Evolutionary conservation across 2,797 vertebrate genomes (phyloP).

Genomic region (Thunnus albacares): DNA sequence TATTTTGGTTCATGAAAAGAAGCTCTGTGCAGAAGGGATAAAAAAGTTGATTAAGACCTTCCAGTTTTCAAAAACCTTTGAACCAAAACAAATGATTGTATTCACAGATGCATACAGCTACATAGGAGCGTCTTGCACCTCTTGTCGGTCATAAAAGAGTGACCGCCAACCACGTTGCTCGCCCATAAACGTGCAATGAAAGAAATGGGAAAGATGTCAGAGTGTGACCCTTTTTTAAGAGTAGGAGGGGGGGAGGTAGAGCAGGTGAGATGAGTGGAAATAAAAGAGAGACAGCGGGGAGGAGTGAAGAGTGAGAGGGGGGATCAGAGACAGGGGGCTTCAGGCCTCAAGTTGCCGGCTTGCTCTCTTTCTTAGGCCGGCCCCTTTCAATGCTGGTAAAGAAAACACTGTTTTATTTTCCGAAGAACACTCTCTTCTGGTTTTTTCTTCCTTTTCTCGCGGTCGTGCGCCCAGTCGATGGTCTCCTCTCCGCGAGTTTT

Average conservation of each 20-base stretch:
- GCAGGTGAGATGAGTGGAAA: constrained; percentile 65
- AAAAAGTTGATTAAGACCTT: constrained; percentile 9
- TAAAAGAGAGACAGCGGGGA: constrained; percentile 65
- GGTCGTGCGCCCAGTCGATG: constrained; percentile 32
- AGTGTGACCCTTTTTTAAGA: constrained; percentile 49
- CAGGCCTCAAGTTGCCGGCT: constrained; percentile 49
- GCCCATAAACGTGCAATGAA: constrained; percentile 16
- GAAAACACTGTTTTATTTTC: constrained; percentile 70
- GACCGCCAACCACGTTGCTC: constrained; percentile 38
- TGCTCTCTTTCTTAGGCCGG: constrained; percentile 50
- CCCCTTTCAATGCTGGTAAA: constrained; percentile 55
- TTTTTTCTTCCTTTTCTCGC: constrained; percentile 37
- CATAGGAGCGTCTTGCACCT: background rate
- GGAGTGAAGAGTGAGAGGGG: constrained; percentile 73
- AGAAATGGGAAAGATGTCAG: constrained; percentile 24
- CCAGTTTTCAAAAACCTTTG: background rate
- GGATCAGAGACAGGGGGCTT: constrained; percentile 52
- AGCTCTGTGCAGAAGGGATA: background rate
- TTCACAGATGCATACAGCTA: background rate
- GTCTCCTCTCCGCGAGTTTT: constrained; percentile 71
- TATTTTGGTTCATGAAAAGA: background rate
- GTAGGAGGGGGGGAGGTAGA: constrained; percentile 68
- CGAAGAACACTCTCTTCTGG: constrained; percentile 50
- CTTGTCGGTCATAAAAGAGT: background rate
- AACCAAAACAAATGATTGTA: background rate